phyloP scores from a whole-genome alignment of 92 coral and sea anemone genomes.

The Anthopleura xanthogrammica region DNA sequence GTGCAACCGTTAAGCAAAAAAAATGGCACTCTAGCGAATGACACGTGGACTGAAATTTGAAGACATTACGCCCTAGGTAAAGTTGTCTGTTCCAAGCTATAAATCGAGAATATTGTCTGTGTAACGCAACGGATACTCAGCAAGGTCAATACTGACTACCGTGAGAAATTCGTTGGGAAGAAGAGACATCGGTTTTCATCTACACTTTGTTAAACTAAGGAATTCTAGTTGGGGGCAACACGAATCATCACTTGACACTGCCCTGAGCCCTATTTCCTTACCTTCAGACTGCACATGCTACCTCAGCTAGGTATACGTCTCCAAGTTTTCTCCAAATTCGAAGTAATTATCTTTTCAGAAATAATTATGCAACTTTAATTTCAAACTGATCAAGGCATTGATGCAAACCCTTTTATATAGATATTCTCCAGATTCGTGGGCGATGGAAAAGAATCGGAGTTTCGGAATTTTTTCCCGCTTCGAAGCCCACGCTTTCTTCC shows the following conservation, averaged over 20 bases:
- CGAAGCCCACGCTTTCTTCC: background rate
- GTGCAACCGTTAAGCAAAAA: too few species aligned
- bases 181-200: too few species aligned
- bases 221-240: too few species aligned
- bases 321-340: background rate
- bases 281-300: background rate
- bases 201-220: too few species aligned
- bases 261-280: background rate
- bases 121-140: too few species aligned
- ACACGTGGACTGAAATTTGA: too few species aligned
- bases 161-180: too few species aligned
- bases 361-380: background rate
- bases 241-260: background rate
- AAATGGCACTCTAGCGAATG: too few species aligned
- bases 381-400: background rate
- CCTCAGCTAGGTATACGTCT: background rate
- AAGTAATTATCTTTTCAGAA: background rate
- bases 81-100: too few species aligned
- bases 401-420: background rate
- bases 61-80: too few species aligned
- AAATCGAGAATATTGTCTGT: too few species aligned
- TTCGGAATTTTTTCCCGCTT: background rate
- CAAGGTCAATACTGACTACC: too few species aligned
- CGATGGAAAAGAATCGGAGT: background rate
- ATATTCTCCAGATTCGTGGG: background rate